Percentiles rank a stretch among this genome's conserved stretches.
Evolutionary conservation across 2,888 invertebrate species (phyloP).

Genomic region (Stenichneumon culpator): DNA sequence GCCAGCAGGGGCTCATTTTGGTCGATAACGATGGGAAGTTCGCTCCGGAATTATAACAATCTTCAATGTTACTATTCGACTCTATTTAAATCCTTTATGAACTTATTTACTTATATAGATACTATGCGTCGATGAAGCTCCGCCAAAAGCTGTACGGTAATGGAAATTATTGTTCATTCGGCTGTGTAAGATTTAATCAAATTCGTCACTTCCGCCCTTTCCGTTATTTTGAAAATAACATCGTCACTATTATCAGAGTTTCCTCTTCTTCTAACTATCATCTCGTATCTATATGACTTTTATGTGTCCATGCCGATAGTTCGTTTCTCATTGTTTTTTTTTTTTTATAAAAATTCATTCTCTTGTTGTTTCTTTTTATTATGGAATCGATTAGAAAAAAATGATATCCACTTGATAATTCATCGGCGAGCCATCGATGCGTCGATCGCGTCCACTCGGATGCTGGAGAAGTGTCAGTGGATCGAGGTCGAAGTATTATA

Average conservation of each 20-base stretch:
- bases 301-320: neutral
- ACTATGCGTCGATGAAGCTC: neutral
- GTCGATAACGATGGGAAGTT: neutral
- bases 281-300: neutral
- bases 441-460: neutral
- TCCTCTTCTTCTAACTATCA: neutral
- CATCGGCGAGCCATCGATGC: neutral
- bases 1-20: conserved; percentile 11
- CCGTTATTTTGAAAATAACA: neutral
- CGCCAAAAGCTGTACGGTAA: neutral
- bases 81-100: neutral
- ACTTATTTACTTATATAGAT: too few relatives aligned
- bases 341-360: too few relatives aligned
- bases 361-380: neutral
- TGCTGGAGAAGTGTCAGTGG: conserved; percentile 1
- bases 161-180: neutral
- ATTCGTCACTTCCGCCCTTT: neutral
- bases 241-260: neutral
- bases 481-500: conserved; percentile 31
- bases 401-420: neutral
- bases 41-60: neutral
- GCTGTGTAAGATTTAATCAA: too few relatives aligned
- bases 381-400: neutral
- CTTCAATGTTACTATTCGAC: neutral
- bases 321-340: neutral